Conservation (phyloP, 2,888 invertebrate species). For the Synanthedon tipuliformis region DNA sequence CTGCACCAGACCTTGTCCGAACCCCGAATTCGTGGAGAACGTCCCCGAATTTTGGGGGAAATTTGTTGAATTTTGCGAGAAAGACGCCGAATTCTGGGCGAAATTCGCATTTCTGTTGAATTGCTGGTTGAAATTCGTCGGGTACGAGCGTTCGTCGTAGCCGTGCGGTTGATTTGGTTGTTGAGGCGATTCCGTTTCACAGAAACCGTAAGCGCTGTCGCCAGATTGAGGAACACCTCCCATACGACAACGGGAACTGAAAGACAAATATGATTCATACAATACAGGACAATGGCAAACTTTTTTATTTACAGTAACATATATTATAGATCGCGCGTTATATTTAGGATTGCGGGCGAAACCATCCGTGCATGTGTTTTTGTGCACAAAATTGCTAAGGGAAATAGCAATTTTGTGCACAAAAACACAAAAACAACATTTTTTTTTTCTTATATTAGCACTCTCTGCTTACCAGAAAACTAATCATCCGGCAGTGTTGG, state of each 20-base stretch:
- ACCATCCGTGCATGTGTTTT: too few species aligned
- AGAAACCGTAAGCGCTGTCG: conserved; percentile 86
- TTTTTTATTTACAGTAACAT: too few species aligned
- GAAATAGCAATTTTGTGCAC: too few species aligned
- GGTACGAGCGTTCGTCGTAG: conserved; percentile 36
- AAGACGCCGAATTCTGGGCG: conserved; percentile 1
- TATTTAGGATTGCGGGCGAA: too few species aligned
- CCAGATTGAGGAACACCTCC: conserved; percentile 75
- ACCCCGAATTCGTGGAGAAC: conserved; percentile 18
- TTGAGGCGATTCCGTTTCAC: conserved; percentile 45
- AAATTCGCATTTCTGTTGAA: conserved; percentile 11
- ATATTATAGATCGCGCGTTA: too few species aligned
- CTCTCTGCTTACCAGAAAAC: too few species aligned
- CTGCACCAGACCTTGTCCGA: conserved; percentile 1
- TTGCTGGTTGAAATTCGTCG: conserved; percentile 17
- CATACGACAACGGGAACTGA: conserved; percentile 72
- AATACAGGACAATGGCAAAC: too few species aligned
- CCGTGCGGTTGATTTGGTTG: conserved; percentile 12
- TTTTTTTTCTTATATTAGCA: too few species aligned
- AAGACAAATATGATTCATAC: conserved; percentile 4
- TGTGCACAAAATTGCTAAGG: too few species aligned
- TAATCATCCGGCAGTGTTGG: too few species aligned
- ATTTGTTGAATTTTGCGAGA: conserved; percentile 7
- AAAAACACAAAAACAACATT: too few species aligned
- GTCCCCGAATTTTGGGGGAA: conserved; percentile 10